Percentiles rank a stretch among this genome's conserved stretches.
These are phyloP conservation scores for Pseudopodoces humilis DNA, from an alignment of 2,113 vertebrate genomes.

Conservation along the genomic window DNA sequence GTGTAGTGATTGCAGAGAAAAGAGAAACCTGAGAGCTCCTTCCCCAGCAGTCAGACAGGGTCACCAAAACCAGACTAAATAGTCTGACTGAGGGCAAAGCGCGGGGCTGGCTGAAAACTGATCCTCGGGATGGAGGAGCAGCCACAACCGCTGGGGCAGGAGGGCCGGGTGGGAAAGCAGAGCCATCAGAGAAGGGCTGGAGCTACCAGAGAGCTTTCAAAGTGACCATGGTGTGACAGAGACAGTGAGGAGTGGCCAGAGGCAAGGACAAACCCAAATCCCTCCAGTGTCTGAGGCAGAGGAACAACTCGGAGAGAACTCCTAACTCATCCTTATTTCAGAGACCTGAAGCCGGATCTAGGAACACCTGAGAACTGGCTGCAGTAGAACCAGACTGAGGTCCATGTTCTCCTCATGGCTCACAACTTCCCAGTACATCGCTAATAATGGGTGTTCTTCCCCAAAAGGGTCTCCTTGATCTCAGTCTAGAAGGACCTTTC, in stretches of 20 bases:
- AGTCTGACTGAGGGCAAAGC: slow-evolving; percentile 77
- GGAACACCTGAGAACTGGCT: background rate
- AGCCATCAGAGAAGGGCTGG: too few species aligned
- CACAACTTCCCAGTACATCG: accelerated
- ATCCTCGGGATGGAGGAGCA: slow-evolving; percentile 58
- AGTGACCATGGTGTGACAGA: background rate
- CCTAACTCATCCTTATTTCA: background rate
- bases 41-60: slow-evolving; percentile 77
- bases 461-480: background rate
- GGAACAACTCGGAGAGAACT: background rate
- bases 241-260: background rate
- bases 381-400: background rate
- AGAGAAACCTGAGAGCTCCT: slow-evolving; percentile 76
- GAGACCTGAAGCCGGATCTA: background rate
- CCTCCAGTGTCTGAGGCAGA: background rate
- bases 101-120: slow-evolving; percentile 76
- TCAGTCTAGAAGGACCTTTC: background rate
- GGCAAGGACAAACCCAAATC: background rate
- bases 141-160: background rate
- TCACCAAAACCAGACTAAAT: slow-evolving; percentile 88
- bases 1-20: slow-evolving; percentile 44
- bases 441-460: background rate
- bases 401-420: accelerated
- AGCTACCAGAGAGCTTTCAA: too few species aligned
- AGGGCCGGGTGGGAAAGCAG: background rate